Evolutionary conservation across 2,113 vertebrate species (phyloP), one percentile per base, ranked within the genome.

Genomic region (Lepus timidus): DNA sequence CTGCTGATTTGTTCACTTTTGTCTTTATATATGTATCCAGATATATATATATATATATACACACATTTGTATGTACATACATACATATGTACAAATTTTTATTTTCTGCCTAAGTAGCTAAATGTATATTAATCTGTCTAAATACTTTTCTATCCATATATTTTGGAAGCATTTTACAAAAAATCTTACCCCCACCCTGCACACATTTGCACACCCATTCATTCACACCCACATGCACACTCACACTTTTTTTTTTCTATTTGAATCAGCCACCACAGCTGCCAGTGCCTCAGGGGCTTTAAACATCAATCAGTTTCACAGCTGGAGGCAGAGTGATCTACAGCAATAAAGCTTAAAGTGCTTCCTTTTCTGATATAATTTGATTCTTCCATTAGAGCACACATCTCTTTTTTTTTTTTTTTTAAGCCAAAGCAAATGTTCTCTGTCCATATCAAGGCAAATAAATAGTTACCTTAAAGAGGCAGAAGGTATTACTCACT

Each of bases 291-390:
- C 96, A 10, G 97, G 97, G 97, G 94, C 94, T 97, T 97, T 96
- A 97, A 97, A 97, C 97, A 97, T 97, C 97, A 97, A 97, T 97
- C 97, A 97, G 96, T 96, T 97, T 97, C 97, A 97, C 97, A 97
- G 97, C 97, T 97, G 97, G 97, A 97, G 97, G 97, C 97, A 97
- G 95, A 97, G 97, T 97, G 97, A 97, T 97, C 97, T 97, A 97
- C 97, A 97, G 97, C 97, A 97, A 97, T 97, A 97, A 97, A 97
- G 96, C 97, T 97, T 97, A 97, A 97, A 97, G 95, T 97, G 97
- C 97, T 97, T 97, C 97, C 97, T 97, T 96, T 97, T 97, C 97
- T 97, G 97, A 97, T 97, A 97, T 97, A 97, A 97, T 97, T 97
- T 97, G 97, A 97, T 97, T 97, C 97, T 97, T 97, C 97, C 96